These are phyloP conservation scores for Phenganax stokvisi DNA, from an alignment of 92 coral and sea anemone genomes.

Conservation along the genomic window DNA sequence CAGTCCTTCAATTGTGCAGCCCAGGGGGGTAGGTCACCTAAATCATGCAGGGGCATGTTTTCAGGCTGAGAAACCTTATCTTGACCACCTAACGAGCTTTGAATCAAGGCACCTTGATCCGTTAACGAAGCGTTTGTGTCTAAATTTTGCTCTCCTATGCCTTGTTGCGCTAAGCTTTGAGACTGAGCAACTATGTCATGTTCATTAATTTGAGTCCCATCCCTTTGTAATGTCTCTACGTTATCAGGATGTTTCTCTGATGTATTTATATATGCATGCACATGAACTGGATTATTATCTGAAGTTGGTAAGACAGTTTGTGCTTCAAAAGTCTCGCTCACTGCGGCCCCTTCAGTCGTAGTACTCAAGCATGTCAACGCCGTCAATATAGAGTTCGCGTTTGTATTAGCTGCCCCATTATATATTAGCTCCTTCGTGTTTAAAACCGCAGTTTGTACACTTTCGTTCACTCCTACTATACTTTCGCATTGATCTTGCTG, in stretches of 20 bases:
- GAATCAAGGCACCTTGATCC: too few relatives aligned
- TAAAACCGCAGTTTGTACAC: not conserved
- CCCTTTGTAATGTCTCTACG: not conserved
- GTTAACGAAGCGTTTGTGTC: too few relatives aligned
- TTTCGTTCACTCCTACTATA: not conserved
- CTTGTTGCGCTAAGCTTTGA: not conserved
- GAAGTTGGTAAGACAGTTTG: not conserved
- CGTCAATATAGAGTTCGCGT: not conserved
- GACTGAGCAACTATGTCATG: not conserved
- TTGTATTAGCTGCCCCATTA: not conserved
- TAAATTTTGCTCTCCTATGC: too few relatives aligned
- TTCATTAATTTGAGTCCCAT: not conserved
- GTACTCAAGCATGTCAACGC: too few relatives aligned
- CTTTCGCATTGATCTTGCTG: not conserved
- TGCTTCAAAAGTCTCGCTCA: not conserved
- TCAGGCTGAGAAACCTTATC: not conserved
- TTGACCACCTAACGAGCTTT: too few relatives aligned
- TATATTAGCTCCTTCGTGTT: not conserved
- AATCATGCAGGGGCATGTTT: not conserved
- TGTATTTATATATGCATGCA: not conserved
- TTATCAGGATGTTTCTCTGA: not conserved
- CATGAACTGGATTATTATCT: not conserved
- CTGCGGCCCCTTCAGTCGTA: not conserved
- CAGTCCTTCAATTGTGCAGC: conserved; percentile 86
- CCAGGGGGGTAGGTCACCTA: conserved; percentile 83